phyloP scores from a whole-genome alignment of 2,113 vertebrate genomes.

The Perognathus longimembris region DNA sequence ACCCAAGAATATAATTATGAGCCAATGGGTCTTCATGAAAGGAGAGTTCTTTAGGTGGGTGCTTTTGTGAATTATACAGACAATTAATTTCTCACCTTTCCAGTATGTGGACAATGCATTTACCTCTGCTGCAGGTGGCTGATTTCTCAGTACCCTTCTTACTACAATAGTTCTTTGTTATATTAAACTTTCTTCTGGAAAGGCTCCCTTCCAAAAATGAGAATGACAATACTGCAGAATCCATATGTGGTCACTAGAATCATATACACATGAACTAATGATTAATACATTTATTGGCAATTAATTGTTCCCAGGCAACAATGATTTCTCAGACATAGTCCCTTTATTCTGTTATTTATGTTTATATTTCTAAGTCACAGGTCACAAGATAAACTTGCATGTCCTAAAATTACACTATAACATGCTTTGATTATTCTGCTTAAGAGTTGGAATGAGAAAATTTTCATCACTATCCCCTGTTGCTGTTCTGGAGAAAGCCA shows the following conservation, averaged over 20 bases:
- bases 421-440: too few species aligned
- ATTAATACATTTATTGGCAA: neutral
- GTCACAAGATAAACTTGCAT: neutral
- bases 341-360: neutral
- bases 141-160: neutral
- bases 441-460: neutral
- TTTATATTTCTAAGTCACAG: neutral
- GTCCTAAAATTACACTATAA: too few species aligned
- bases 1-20: too few species aligned
- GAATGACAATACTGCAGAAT: neutral
- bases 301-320: neutral
- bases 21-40: neutral
- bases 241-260: neutral
- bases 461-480: neutral
- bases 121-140: too few species aligned
- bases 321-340: neutral
- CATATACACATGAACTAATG: neutral
- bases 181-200: neutral
- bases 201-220: neutral
- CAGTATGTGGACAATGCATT: neutral
- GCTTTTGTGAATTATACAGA: neutral
- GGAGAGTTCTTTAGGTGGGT: neutral
- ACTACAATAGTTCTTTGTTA: neutral
- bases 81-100: neutral
- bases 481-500: neutral